Base-by-base conservation (phyloP, 1,140 invertebrate species). In the Dendrolimus kikuchii region DNA sequence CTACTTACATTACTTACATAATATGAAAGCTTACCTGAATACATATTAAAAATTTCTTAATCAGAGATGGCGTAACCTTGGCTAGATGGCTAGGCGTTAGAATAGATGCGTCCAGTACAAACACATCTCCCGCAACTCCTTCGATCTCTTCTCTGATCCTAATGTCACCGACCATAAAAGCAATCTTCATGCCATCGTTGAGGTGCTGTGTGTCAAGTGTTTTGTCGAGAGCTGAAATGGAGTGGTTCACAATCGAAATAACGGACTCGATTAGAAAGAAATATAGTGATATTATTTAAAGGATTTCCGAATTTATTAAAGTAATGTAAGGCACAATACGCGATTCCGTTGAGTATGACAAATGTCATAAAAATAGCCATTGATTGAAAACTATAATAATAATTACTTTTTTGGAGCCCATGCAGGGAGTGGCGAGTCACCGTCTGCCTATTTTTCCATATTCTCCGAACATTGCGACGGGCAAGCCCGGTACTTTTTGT, bases 41-140 rank as follows among this genome's bases (percentile, higher is more conserved):
- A 70, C 92, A 93, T 38, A 94, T 91, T 10, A 95, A 81, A 72
- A 95, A 95, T 74, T 95, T 95, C 77, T 94, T 95, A 3, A 94
- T 88, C 7, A 93, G 65, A 0, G 91, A 74, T 0, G 93, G 93
- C 0, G 93, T 93, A 58, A 95, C 90, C 82, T 94, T 95, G 8
- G 92, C 89, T 65, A 95, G 92, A 69, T 95, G 92, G 0, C 88
- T 80, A 0, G 93, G 90, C 0, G 92, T 91, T 0, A 92, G 92
- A 2, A 94, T 90, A 5, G 89, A 88, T 0, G 94, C 94, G 66
- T 95, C 94, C 9, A 95, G 71, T 40, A 95, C 89, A 65, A 94
- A 95, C 6, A 95, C 90, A 62, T 95, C 94, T 0, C 94, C 94
- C 2, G 92, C 93, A 5, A 95, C 93, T 7, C 93, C 94, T 4